Evolutionary conservation across 1,140 invertebrate species (phyloP).

Genomic region (Lerema accius): DNA sequence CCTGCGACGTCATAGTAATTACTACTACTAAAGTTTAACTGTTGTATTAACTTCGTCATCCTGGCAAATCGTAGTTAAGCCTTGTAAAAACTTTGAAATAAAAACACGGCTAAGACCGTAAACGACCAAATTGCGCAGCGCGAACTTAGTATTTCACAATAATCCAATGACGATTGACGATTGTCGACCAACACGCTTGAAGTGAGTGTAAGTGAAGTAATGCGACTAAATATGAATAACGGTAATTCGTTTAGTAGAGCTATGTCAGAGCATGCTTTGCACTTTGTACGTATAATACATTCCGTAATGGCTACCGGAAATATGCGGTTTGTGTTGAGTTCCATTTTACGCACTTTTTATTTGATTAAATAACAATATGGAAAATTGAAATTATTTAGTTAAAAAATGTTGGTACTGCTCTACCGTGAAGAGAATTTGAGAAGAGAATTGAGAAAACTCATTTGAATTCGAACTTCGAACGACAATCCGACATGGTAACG

Average conservation of each 20-base stretch:
- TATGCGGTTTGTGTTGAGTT: constrained; percentile 53
- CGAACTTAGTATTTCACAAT: constrained; percentile 54
- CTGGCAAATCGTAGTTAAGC: constrained; percentile 76
- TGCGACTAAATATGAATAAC: constrained; percentile 29
- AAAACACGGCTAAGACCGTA: constrained; percentile 73
- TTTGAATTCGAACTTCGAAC: no score
- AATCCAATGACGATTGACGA: constrained; percentile 40
- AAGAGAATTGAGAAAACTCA: no score
- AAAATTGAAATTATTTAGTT: no score
- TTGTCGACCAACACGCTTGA: constrained; percentile 39
- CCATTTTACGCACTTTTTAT: constrained; percentile 42
- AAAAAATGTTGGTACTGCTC: no score
- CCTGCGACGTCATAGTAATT: constrained; percentile 67
- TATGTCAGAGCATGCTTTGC: constrained; percentile 32
- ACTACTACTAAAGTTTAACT: constrained; percentile 81
- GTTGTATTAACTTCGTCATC: constrained; percentile 80
- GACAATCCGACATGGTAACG: no score
- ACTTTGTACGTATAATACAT: constrained; percentile 60
- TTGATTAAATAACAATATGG: no score
- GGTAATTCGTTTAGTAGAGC: constrained; percentile 38
- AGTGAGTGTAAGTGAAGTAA: constrained; percentile 37
- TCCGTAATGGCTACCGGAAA: constrained; percentile 69
- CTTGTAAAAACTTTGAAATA: constrained; percentile 61
- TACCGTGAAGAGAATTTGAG: no score
- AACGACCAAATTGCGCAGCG: constrained; percentile 57